Percentiles rank a stretch among this genome's conserved stretches.
Evolutionary conservation across 2,113 vertebrate genomes (phyloP).

Genomic region (pig (Sus scrofa)): DNA sequence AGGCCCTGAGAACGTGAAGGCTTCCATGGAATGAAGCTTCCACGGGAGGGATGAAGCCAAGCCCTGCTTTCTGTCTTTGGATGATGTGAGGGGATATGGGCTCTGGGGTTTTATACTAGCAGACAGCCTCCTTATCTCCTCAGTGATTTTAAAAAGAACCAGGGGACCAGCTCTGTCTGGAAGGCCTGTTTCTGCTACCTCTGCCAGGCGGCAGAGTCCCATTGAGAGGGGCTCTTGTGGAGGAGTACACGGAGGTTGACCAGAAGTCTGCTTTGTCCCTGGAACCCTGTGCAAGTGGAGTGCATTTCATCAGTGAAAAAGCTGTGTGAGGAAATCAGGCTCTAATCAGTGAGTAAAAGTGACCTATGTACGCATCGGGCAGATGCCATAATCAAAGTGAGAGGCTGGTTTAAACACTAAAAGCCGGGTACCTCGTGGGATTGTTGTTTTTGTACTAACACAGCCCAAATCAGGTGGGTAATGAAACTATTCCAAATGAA

Average conservation of each 20-base stretch:
- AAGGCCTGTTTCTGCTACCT: background rate
- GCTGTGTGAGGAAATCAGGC: conserved; percentile 57
- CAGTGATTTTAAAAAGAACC: background rate
- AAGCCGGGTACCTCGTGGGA: conserved; percentile 1
- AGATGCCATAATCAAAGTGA: conserved; percentile 45
- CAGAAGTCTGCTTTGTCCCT: background rate
- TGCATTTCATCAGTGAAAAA: conserved; percentile 45
- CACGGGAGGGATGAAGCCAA: background rate
- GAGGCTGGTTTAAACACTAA: conserved; percentile 65
- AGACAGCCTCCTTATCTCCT: background rate
- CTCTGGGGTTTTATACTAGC: background rate
- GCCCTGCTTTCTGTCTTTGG: background rate
- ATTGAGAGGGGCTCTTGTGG: background rate
- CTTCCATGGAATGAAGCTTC: no score
- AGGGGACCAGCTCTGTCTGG: background rate
- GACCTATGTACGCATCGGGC: conserved; percentile 65
- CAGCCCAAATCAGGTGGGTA: background rate
- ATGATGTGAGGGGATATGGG: background rate
- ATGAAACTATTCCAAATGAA: conserved; percentile 48
- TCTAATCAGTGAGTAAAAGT: conserved; percentile 76
- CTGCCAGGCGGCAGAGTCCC: background rate
- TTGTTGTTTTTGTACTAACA: conserved; percentile 37
- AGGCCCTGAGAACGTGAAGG: background rate
- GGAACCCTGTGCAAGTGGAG: background rate
- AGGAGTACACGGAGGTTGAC: background rate